Percentiles rank a stretch among this genome's conserved stretches.
These are phyloP conservation scores for Ambastaia sidthimunki DNA, from an alignment of 2,797 vertebrate species.

Conservation along the genomic window DNA sequence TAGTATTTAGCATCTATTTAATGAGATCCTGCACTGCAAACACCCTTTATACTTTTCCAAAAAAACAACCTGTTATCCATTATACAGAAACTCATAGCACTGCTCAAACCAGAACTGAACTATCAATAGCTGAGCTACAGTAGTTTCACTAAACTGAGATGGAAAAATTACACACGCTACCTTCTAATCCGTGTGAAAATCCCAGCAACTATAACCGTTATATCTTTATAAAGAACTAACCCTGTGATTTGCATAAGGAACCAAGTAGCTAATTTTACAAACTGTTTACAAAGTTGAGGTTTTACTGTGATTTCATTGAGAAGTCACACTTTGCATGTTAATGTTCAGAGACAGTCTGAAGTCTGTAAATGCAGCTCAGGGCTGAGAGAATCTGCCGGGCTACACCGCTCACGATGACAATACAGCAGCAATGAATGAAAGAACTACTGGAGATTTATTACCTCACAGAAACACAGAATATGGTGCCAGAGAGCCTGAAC, in stretches of 20 bases:
- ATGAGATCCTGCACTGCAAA: no score
- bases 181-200: no score
- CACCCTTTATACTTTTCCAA: no score
- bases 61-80: no score
- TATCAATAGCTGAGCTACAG: no score
- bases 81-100: no score
- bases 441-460: conserved; percentile 74
- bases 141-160: no score
- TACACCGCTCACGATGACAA: conserved; percentile 73
- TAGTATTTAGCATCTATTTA: no score
- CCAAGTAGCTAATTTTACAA: conserved; percentile 56
- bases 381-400: conserved; percentile 66
- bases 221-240: no score
- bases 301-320: conserved; percentile 63
- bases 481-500: conserved; percentile 74
- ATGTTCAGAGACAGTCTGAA: conserved; percentile 63
- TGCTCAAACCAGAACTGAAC: no score
- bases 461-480: conserved; percentile 67
- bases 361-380: conserved; percentile 70
- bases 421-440: conserved; percentile 73
- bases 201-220: no score
- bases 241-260: conserved; percentile 51
- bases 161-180: no score
- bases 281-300: conserved; percentile 54
- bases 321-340: conserved; percentile 67